phyloP scores from a whole-genome alignment of 2,113 vertebrate species.

The Pelusios castaneus region DNA sequence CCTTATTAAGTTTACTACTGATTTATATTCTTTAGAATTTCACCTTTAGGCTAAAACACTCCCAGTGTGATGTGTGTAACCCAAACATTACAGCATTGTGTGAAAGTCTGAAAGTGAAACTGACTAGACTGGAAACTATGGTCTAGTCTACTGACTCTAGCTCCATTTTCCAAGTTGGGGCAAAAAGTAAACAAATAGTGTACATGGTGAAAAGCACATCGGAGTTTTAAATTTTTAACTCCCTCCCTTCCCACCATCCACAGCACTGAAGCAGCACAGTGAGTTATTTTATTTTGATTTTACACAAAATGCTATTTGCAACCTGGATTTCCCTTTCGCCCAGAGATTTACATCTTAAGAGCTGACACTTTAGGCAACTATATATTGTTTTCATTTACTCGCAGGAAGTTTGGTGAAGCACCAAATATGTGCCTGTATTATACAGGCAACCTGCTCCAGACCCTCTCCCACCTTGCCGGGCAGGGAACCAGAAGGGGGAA shows the following conservation, averaged over 20 bases:
- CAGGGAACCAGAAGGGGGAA: neutral
- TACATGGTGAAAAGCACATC: neutral
- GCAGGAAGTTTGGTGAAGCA: constrained; percentile 15
- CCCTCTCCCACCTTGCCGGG: neutral
- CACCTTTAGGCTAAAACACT: neutral
- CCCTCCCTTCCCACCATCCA: neutral
- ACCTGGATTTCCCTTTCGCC: constrained; percentile 28
- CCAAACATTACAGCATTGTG: constrained; percentile 60
- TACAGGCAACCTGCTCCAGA: neutral
- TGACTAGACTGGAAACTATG: constrained; percentile 44
- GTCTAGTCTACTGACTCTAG: neutral
- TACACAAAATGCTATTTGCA: neutral
- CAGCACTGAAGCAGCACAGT: neutral
- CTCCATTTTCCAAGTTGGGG: constrained; percentile 19
- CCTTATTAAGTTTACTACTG: neutral
- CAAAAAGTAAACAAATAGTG: constrained; percentile 1
- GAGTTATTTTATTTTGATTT: neutral
- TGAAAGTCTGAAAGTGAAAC: constrained; percentile 56
- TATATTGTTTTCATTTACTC: neutral
- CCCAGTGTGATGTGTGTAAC: neutral
- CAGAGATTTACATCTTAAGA: neutral
- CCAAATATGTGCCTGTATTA: neutral
- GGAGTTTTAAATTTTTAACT: constrained; percentile 34
- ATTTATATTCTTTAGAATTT: neutral
- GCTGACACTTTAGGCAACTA: neutral